Percentiles rank a stretch among this genome's conserved stretches.
Conservation (phyloP, 2,113 vertebrate species). For the Bettongia penicillata region DNA sequence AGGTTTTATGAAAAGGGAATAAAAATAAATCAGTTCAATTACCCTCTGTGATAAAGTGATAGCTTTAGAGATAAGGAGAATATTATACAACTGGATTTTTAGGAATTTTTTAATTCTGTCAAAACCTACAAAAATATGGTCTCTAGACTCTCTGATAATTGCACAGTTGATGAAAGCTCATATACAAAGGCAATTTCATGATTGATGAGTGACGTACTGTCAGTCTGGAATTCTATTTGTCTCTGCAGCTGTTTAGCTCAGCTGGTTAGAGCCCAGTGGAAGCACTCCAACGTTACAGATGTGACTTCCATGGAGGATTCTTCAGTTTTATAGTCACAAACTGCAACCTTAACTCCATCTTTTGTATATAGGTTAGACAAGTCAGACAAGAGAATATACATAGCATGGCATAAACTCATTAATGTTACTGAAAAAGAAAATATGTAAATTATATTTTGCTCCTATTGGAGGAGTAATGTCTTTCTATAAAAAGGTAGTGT, state of each 20-base stretch:
- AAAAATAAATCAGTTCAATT: constrained; percentile 6
- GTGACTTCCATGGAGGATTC: background rate
- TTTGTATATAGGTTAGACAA: background rate
- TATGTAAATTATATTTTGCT: background rate
- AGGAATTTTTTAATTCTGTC: background rate
- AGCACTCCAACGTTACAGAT: background rate
- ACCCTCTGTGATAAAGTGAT: background rate
- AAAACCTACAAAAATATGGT: background rate
- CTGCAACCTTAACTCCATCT: no score
- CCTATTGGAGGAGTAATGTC: background rate
- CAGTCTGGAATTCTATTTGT: background rate
- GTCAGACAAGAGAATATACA: background rate
- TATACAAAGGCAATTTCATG: background rate
- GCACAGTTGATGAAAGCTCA: background rate
- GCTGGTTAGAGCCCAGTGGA: background rate
- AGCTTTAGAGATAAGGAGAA: background rate
- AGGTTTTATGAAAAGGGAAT: background rate
- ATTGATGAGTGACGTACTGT: constrained; percentile 19
- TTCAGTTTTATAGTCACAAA: background rate
- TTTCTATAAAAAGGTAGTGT: background rate
- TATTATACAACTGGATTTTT: constrained; percentile 15
- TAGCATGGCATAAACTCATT: background rate
- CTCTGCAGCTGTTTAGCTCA: constrained; percentile 4
- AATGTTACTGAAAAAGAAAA: background rate
- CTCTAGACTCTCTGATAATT: background rate